Percentiles rank a stretch among this genome's conserved stretches.
Evolutionary conservation across 2,888 invertebrate genomes (phyloP).

Genomic region (Tethea ocularis): DNA sequence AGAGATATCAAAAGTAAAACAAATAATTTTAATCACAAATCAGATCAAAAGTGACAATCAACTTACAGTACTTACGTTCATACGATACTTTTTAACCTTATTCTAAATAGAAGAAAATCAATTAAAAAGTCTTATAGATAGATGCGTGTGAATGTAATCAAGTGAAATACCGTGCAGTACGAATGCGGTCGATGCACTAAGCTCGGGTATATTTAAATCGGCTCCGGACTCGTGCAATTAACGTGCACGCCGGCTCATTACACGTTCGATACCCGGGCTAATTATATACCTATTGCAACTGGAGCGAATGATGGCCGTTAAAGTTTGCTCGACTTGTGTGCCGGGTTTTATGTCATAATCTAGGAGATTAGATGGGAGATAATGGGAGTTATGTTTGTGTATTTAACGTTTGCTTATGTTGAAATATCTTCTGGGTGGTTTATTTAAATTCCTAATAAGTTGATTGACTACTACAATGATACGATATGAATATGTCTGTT

Average conservation of each 20-base stretch:
- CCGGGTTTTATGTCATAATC: conserved; percentile 4
- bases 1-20: no score
- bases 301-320: conserved; percentile 11
- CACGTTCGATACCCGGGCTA: conserved; percentile 58
- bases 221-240: conserved; percentile 51
- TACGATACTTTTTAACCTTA: not conserved
- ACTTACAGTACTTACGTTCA: no score
- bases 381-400: not conserved
- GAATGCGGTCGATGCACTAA: conserved; percentile 62
- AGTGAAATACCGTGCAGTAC: conserved; percentile 16
- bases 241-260: conserved; percentile 55
- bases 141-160: not conserved
- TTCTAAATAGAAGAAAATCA: not conserved
- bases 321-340: conserved; percentile 1
- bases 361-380: conserved; percentile 14
- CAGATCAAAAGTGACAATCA: no score
- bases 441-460: not conserved
- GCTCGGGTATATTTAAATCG: conserved; percentile 66
- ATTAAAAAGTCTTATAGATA: not conserved
- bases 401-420: not conserved
- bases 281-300: conserved; percentile 47
- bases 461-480: no score
- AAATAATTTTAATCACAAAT: no score
- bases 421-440: not conserved
- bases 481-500: no score